Conservation (phyloP, 1,140 invertebrate genomes). For the Caenorhabditis briggsae region DNA sequence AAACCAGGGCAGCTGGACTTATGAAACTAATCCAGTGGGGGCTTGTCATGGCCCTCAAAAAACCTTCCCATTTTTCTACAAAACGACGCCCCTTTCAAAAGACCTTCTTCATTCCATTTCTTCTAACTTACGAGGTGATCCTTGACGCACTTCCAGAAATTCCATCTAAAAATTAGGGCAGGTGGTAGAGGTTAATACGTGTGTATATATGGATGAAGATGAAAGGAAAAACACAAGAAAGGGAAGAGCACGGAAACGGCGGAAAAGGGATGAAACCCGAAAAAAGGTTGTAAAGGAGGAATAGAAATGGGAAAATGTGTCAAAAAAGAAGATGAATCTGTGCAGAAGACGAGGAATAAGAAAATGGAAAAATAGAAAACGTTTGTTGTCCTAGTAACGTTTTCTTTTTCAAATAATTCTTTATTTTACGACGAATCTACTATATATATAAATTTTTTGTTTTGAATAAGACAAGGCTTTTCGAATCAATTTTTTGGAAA, state of each 20-base stretch:
- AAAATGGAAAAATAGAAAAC: not conserved
- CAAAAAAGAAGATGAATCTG: conserved; percentile 22
- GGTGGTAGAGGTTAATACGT: not conserved
- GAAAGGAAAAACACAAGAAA: not conserved
- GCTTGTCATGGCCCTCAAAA: conserved; percentile 43
- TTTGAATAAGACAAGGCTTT: not conserved
- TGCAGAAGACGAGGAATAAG: not conserved
- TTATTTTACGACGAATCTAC: too few species aligned
- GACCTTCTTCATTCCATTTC: not conserved
- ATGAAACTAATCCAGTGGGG: conserved; percentile 52
- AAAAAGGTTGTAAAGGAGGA: too few species aligned
- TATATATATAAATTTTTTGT: too few species aligned
- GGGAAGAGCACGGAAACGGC: not conserved
- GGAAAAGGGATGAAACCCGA: not conserved
- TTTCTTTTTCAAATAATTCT: not conserved
- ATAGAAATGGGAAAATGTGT: conserved; percentile 36
- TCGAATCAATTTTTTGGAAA: conserved; percentile 27
- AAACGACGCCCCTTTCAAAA: conserved; percentile 13
- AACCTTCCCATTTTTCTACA: conserved; percentile 47
- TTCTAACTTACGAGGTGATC: conserved; percentile 47
- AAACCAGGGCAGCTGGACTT: conserved; percentile 53
- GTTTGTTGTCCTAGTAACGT: conserved; percentile 26
- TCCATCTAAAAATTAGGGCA: conserved; percentile 43
- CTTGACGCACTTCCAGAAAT: conserved; percentile 53
- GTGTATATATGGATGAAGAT: conserved; percentile 15